Percentiles rank a stretch among this genome's conserved stretches.
These are phyloP conservation scores for Prenolepis imparis DNA, from an alignment of 2,888 invertebrate genomes.

Conservation along the genomic window DNA sequence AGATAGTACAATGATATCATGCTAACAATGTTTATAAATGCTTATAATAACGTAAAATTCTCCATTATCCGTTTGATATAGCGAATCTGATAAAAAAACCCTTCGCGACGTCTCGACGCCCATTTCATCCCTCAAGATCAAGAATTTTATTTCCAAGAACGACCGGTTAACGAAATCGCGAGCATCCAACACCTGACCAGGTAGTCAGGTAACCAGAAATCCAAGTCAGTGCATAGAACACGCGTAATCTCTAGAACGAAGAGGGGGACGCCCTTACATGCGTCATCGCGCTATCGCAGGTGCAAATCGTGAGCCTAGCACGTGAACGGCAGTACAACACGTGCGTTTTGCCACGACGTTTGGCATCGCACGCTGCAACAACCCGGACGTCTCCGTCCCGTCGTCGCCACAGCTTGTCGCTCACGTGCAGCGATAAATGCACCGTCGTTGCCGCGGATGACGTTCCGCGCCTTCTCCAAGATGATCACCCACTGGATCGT, in stretches of 20 bases:
- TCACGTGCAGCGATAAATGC: slow-evolving; percentile 74
- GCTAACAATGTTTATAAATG: neutral
- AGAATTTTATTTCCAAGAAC: neutral
- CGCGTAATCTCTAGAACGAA: slow-evolving; percentile 51
- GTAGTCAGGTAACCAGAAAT: slow-evolving; percentile 25
- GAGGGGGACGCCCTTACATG: slow-evolving; percentile 70
- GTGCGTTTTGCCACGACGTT: slow-evolving; percentile 65
- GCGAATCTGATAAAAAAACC: neutral
- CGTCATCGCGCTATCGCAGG: slow-evolving; percentile 71
- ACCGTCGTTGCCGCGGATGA: slow-evolving; percentile 68
- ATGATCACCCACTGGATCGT: slow-evolving; percentile 74
- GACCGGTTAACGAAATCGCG: neutral
- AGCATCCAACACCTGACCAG: slow-evolving; percentile 11
- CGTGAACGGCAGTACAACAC: slow-evolving; percentile 70
- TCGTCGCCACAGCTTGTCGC: slow-evolving; percentile 40
- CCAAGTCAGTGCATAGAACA: slow-evolving; percentile 34
- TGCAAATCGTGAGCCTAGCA: slow-evolving; percentile 74
- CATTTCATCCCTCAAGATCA: neutral
- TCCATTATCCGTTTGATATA: slow-evolving; percentile 27
- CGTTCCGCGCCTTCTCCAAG: slow-evolving; percentile 74
- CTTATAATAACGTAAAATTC: neutral
- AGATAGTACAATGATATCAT: neutral
- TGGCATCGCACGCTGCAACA: slow-evolving; percentile 39
- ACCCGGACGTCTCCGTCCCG: slow-evolving; percentile 50
- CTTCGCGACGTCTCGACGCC: neutral